phyloP scores from a whole-genome alignment of 1,140 invertebrate species.

The Phymorhynchus buccinoides region DNA sequence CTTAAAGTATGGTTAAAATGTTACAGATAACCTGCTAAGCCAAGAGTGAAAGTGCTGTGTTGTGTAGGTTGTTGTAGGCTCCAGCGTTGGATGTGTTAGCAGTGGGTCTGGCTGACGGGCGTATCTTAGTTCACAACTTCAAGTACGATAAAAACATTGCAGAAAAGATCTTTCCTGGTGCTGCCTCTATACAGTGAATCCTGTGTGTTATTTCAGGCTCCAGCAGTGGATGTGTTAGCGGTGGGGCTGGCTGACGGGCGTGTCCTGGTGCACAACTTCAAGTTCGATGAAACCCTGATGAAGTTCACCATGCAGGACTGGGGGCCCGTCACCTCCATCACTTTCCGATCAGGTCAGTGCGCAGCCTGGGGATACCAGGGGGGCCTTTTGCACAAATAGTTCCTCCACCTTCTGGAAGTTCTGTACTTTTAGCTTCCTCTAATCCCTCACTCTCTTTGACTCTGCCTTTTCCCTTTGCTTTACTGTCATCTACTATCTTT shows the following conservation, averaged over 20 bases:
- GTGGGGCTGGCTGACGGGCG: constrained; percentile 87
- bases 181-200: not conserved
- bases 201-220: constrained; percentile 76
- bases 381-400: not conserved
- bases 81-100: constrained; percentile 93
- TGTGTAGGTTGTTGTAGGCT: constrained; percentile 76
- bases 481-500: too few relatives aligned
- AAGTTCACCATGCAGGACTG: constrained; percentile 92
- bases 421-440: too few relatives aligned
- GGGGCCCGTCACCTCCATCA: constrained; percentile 87
- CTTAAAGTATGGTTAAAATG: constrained; percentile 88
- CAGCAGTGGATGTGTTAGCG: constrained; percentile 91
- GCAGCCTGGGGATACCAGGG: not conserved
- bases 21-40: too few relatives aligned
- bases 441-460: too few relatives aligned
- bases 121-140: constrained; percentile 91
- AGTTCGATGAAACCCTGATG: constrained; percentile 88
- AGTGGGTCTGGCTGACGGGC: constrained; percentile 86
- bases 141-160: constrained; percentile 85
- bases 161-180: too few relatives aligned
- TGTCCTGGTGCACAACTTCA: constrained; percentile 91
- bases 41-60: too few relatives aligned
- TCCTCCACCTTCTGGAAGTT: too few relatives aligned
- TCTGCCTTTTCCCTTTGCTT: too few relatives aligned
- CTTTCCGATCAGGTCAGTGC: constrained; percentile 82